These are phyloP conservation scores for Thera obeliscata DNA, from an alignment of 2,888 invertebrate species.

Conservation along the genomic window DNA sequence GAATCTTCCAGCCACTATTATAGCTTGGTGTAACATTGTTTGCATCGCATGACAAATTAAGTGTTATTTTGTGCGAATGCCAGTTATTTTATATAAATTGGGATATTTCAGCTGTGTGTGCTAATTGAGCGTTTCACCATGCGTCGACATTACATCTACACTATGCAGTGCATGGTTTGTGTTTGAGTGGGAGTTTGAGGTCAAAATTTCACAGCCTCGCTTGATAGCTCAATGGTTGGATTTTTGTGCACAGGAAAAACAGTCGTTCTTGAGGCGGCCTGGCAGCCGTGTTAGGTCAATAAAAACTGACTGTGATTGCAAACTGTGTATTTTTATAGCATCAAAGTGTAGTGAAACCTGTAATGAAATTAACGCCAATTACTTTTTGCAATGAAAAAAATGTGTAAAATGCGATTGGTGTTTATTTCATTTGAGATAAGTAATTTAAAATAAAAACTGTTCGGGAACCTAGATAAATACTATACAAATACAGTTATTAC, in stretches of 20 bases:
- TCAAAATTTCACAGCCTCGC: neutral
- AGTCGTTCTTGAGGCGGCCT: too few species aligned
- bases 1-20: slow-evolving; percentile 36
- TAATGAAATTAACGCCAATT: too few species aligned
- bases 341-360: too few species aligned
- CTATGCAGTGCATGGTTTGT: neutral
- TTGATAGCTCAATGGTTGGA: neutral
- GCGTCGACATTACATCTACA: slow-evolving; percentile 45
- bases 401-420: too few species aligned
- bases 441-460: too few species aligned
- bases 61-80: slow-evolving; percentile 36
- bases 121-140: slow-evolving; percentile 78
- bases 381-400: too few species aligned
- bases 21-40: slow-evolving; percentile 35
- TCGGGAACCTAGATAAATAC: too few species aligned
- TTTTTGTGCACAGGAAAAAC: too few species aligned
- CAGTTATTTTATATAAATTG: slow-evolving; percentile 53
- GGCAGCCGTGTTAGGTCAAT: too few species aligned
- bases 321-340: too few species aligned
- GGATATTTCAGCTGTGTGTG: slow-evolving; percentile 63
- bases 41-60: slow-evolving; percentile 39
- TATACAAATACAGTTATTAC: too few species aligned
- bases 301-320: neutral
- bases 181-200: neutral
- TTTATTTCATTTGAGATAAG: too few species aligned